Percentiles rank a stretch among this genome's conserved stretches.
phyloP scores from a whole-genome alignment of 2,797 vertebrate species.

The Zonotrichia albicollis region DNA sequence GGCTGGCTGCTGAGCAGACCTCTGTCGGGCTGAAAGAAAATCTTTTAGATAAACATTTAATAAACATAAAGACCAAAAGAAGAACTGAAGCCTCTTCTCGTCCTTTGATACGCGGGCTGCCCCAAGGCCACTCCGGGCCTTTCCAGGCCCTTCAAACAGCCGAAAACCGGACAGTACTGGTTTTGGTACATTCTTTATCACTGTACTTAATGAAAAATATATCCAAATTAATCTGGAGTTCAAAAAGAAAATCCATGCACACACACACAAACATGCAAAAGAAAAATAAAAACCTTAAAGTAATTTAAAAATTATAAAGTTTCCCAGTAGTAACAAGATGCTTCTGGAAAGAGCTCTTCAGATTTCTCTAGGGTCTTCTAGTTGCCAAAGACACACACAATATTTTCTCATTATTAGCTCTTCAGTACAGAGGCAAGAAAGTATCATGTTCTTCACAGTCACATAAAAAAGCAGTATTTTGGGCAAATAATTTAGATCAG shows the following conservation, averaged over 20 bases:
- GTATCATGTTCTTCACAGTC: constrained; percentile 50
- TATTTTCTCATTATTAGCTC: constrained; percentile 78
- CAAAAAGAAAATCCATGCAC: constrained; percentile 10
- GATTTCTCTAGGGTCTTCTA: constrained; percentile 70
- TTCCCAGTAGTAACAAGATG: constrained; percentile 66
- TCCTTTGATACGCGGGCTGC: too few species aligned
- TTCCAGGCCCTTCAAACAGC: too few species aligned
- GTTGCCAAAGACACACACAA: constrained; percentile 70
- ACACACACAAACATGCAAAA: background rate
- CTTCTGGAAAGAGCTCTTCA: constrained; percentile 63
- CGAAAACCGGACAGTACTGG: too few species aligned
- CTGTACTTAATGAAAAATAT: background rate
- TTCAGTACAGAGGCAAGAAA: constrained; percentile 58
- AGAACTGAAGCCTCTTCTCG: too few species aligned
- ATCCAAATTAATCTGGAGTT: constrained; percentile 24
- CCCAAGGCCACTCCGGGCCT: too few species aligned
- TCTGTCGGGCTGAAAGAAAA: too few species aligned
- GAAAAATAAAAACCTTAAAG: constrained; percentile 41
- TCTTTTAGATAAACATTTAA: too few species aligned
- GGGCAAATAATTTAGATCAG: constrained; percentile 62
- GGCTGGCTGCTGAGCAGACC: too few species aligned
- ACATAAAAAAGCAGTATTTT: constrained; percentile 57
- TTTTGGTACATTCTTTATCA: background rate
- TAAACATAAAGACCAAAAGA: too few species aligned
- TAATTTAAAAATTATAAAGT: constrained; percentile 65